Percentiles rank a stretch among this genome's conserved stretches.
Evolutionary conservation across 2,888 invertebrate species (phyloP).

Genomic region (Philopedon plagiatum): DNA sequence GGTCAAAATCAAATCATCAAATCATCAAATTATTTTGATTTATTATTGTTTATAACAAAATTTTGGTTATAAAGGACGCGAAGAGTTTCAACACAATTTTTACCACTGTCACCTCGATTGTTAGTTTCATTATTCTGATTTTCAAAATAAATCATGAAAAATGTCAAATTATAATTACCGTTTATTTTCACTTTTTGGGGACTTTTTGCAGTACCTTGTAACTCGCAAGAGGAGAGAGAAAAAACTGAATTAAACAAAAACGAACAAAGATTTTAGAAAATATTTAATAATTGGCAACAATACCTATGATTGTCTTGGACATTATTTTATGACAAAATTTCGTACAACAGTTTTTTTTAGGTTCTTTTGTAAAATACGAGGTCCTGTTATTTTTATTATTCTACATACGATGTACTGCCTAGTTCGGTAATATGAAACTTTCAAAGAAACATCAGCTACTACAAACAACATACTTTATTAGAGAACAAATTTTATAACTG

Average conservation of each 20-base stretch:
- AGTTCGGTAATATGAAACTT: not conserved
- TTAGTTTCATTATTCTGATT: no score
- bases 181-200: no score
- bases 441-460: not conserved
- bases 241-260: not conserved
- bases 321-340: not conserved
- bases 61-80: no score
- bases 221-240: not conserved
- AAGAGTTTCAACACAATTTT: no score
- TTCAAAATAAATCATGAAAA: no score
- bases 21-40: no score
- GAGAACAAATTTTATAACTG: not conserved
- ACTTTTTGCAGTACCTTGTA: constrained; percentile 2
- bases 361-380: not conserved
- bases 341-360: not conserved
- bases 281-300: not conserved
- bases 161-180: no score
- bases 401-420: not conserved
- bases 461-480: not conserved
- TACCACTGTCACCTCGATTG: no score
- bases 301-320: not conserved
- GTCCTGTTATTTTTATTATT: not conserved
- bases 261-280: not conserved
- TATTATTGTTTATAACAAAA: no score
- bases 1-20: no score